phyloP scores from a whole-genome alignment of 64 coral and sea anemone species.

The Montipora foliosa region DNA sequence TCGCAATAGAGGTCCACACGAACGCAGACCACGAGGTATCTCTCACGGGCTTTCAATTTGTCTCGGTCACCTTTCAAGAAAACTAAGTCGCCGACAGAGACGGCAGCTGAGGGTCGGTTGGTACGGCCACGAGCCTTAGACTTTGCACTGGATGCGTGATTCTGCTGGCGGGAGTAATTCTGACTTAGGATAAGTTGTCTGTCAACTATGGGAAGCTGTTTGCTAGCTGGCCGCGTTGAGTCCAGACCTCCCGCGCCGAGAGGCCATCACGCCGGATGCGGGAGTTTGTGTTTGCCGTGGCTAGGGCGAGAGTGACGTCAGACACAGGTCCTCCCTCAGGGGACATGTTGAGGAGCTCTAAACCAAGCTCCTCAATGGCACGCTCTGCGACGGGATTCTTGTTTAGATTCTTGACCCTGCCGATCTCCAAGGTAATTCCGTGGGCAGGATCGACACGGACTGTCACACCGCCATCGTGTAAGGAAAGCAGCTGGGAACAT shows the following conservation, averaged over 20 bases:
- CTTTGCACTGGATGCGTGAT: conserved; percentile 55
- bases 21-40: too few species aligned
- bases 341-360: too few species aligned
- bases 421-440: too few species aligned
- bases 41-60: conserved; percentile 3
- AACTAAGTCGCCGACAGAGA: conserved; percentile 59
- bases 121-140: conserved; percentile 26
- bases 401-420: too few species aligned
- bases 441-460: too few species aligned
- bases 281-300: background rate
- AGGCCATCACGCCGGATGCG: conserved; percentile 36
- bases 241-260: background rate
- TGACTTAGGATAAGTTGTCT: background rate
- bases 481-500: too few species aligned
- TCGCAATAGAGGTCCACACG: too few species aligned
- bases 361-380: too few species aligned
- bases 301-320: too few species aligned
- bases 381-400: too few species aligned
- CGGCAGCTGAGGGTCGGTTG: background rate
- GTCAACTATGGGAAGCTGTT: background rate
- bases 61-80: conserved; percentile 55
- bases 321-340: too few species aligned
- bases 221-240: conserved; percentile 42
- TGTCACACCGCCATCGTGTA: too few species aligned
- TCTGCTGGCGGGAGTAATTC: background rate